Base-by-base conservation (phyloP, 2,797 vertebrate genomes). In the Pteronotus mesoamericanus region DNA sequence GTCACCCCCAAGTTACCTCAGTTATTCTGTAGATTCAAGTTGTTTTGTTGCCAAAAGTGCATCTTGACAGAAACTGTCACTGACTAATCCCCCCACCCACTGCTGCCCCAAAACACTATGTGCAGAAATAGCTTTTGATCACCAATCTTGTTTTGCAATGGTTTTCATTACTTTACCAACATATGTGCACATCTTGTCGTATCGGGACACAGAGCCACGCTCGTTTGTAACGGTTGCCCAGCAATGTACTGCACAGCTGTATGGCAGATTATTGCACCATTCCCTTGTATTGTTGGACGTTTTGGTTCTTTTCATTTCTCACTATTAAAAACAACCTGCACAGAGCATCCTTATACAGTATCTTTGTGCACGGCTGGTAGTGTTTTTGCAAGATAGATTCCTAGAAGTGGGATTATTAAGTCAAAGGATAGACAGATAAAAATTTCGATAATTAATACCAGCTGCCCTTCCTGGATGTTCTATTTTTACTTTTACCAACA, bases 11-110 rank as follows among this genome's bases (percentile, higher is more conserved):
- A 85, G 37, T 12, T 19, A 19, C 57, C 42, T 85, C 57, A 4
- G 7, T 64, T 90, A 46, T 69, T 91, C 48, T 48, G 42, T 66
- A 90, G 94, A 96, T 18, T 64, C 83, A 46, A 8, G 34, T 39
- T 51, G 75, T 24, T 32, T 2, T 61, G 39, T 29, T 44, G 53
- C 44, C 53, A 2, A 69, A 84, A 74, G 48, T 4, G 29, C 19
- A 29, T 68, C 37, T 3, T 0, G 57, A 24, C 59, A 57, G 59
- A 91, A 79, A 55, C 19, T 44, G 24, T 22, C 44, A 14, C 6
- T 15, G 29, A 46, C 71, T 22, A 42, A 39, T 6, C 7, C 42
- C 15, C 32, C 9, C 66, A 6, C 19, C n/a, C n/a, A 6, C 7
- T 2, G 2, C 59, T 21, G 51, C 15, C 61, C 74, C n/a, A 1